These are phyloP conservation scores for Parapsyche elsis DNA, from an alignment of 1,140 invertebrate species.

Conservation along the genomic window DNA sequence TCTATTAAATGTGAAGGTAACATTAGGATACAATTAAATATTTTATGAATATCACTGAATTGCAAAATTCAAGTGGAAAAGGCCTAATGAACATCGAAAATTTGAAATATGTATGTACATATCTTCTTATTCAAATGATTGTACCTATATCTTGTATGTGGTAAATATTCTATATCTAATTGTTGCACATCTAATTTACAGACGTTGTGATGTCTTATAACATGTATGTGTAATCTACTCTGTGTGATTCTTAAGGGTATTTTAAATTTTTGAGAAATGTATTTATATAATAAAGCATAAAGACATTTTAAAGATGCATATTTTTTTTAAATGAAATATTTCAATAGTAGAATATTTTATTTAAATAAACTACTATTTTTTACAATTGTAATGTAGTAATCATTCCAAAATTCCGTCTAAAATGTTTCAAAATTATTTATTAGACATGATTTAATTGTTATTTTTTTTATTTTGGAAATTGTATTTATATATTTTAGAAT, in stretches of 20 bases:
- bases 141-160: no score
- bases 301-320: not conserved
- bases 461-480: no score
- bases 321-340: not conserved
- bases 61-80: not conserved
- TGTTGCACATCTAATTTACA: not conserved
- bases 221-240: not conserved
- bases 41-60: not conserved
- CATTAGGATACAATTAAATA: not conserved
- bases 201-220: not conserved
- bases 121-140: no score
- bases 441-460: no score
- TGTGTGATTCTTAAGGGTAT: conserved; percentile 21
- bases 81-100: not conserved
- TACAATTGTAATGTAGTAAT: not conserved
- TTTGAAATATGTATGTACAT: no score
- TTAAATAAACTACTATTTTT: no score
- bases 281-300: not conserved
- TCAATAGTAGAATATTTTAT: no score
- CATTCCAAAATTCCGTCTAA: not conserved
- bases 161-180: no score
- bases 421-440: not conserved
- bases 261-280: conserved; percentile 1
- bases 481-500: no score
- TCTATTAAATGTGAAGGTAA: not conserved